A percentile compares a stretch with the other conserved stretches of the same genome.
Evolutionary conservation across 2,888 invertebrate genomes (phyloP).

Genomic region (Dichetophora obliterata): DNA sequence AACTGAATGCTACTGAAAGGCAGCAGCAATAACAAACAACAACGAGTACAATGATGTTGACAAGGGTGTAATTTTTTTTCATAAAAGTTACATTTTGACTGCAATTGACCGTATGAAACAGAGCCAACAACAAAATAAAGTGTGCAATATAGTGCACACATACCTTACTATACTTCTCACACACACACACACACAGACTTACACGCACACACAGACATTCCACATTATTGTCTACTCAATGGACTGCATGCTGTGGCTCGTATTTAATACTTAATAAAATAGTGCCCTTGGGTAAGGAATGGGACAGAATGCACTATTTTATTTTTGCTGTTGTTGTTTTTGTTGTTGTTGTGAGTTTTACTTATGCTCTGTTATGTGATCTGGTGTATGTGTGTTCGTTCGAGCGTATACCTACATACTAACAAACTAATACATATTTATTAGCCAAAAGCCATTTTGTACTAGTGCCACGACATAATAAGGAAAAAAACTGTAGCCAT

Average conservation of each 20-base stretch:
- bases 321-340: background rate
- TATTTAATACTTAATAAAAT: constrained; percentile 26
- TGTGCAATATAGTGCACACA: background rate
- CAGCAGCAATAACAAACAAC: background rate
- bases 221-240: background rate
- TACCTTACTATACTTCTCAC: background rate
- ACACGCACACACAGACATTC: background rate
- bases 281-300: constrained; percentile 13
- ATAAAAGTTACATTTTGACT: constrained; percentile 14
- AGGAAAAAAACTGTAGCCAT: background rate
- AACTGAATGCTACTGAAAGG: background rate
- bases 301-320: background rate
- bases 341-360: background rate
- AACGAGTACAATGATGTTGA: background rate
- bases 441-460: too few relatives aligned
- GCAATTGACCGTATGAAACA: constrained; percentile 22
- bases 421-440: background rate
- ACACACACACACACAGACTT: background rate
- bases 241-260: constrained; percentile 15
- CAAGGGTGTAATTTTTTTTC: constrained; percentile 8
- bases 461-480: background rate
- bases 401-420: background rate
- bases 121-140: background rate
- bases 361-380: background rate
- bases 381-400: background rate